Percentiles rank a stretch among this genome's conserved stretches.
Evolutionary conservation across 2,888 invertebrate species (phyloP).

Genomic region (Aproaerema taeniolella): DNA sequence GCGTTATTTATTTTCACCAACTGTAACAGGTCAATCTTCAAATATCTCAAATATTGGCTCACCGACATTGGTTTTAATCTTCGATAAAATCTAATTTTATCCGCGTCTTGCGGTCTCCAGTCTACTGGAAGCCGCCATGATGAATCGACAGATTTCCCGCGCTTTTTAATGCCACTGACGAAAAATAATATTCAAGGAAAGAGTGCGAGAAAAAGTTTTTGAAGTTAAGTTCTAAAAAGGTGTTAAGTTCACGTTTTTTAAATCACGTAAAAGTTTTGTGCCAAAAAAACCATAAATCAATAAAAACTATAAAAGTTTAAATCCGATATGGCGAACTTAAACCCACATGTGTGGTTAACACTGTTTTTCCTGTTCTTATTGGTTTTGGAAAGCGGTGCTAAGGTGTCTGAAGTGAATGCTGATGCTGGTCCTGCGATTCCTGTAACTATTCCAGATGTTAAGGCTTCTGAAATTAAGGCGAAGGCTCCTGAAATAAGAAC

Average conservation of each 20-base stretch:
- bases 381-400: not conserved
- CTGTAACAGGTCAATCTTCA: too few relatives aligned
- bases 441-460: too few relatives aligned
- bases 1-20: too few relatives aligned
- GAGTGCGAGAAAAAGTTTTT: too few relatives aligned
- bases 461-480: too few relatives aligned
- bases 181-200: not conserved
- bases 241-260: too few relatives aligned
- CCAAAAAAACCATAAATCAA: not conserved
- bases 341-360: not conserved
- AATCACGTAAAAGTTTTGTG: not conserved
- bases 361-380: not conserved
- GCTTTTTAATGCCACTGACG: not conserved
- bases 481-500: too few relatives aligned
- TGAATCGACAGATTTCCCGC: not conserved
- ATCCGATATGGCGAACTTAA: not conserved
- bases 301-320: not conserved
- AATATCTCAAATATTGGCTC: constrained; percentile 6
- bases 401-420: not conserved
- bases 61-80: constrained; percentile 16
- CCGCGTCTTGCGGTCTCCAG: constrained; percentile 45
- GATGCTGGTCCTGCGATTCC: too few relatives aligned
- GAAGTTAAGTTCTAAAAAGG: too few relatives aligned
- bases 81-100: constrained; percentile 41
- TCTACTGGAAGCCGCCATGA: not conserved